Evolutionary conservation across 1,140 invertebrate genomes (phyloP).

Genomic region (Bombus soroeensis): DNA sequence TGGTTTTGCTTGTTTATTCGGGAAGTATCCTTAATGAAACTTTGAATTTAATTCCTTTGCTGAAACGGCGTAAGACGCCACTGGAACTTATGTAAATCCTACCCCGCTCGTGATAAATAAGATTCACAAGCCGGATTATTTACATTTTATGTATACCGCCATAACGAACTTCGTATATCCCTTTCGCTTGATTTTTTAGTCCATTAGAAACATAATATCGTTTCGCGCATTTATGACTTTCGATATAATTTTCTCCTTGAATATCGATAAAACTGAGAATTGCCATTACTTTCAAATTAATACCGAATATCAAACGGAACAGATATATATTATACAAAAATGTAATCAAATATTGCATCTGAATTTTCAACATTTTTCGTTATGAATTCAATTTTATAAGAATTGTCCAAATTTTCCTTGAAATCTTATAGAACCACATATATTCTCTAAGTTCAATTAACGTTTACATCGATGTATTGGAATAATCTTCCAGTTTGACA

Average conservation of each 20-base stretch:
- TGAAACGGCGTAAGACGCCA: not conserved
- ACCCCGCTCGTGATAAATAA: slow-evolving; percentile 14
- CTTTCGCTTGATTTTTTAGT: not conserved
- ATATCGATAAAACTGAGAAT: no score
- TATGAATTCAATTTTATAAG: no score
- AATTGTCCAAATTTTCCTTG: no score
- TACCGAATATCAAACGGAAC: no score
- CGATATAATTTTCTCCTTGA: no score
- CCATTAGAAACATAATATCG: no score
- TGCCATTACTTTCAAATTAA: no score
- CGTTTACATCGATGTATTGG: no score
- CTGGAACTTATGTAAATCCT: slow-evolving; percentile 1
- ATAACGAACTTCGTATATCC: not conserved
- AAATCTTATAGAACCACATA: rapidly evolving
- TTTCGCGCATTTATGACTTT: no score
- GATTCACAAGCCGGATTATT: slow-evolving; percentile 2
- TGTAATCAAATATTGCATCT: no score
- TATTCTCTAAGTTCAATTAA: not conserved
- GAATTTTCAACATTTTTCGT: no score
- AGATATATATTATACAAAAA: no score
- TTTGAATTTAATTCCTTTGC: slow-evolving; percentile 26
- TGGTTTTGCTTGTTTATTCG: slow-evolving; percentile 27
- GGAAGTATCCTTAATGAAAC: slow-evolving; percentile 24
- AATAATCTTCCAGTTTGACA: not conserved
- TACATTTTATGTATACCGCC: not conserved